Evolutionary conservation across 2,888 invertebrate genomes (phyloP), one percentile per base, ranked within the genome.

Genomic region (Phragmatobia fuliginosa): DNA sequence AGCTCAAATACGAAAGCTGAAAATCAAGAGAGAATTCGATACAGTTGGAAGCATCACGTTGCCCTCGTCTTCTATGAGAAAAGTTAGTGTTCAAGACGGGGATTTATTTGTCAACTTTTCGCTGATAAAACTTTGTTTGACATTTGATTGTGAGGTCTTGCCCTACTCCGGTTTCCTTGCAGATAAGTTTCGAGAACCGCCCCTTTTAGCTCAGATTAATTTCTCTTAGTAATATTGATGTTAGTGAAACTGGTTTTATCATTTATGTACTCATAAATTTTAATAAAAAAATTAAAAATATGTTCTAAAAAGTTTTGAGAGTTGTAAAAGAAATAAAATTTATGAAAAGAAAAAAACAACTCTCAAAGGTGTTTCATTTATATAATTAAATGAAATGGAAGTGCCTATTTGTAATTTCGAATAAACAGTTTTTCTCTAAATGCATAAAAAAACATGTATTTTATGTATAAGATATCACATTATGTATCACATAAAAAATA

Each of bases 41-140:
- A 83, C 81, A 82, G 81, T 80, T 75, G 80, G 78, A 79, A 75
- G 77, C 86, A 88, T 88, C 90, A 88, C 88, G 88, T 91, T 85
- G 80, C 85, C 78, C 82, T 84, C 86, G 87, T 85, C 82, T 82
- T 82, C 91, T 91, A 92, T 90, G 90, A 90, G 91, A 90, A 93
- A 94, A 94, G 90, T 94, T 93, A 74, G 76, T 75, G 83, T 83
- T 81, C 82, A 76, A 83, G 79, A 84, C 86, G 86, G 85, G 91
- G 90, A 93, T 94, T 94, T 94, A 94, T 94, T 94, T 94, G 93
- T 94, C 93, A 92, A 94, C 93, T 94, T 94, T 85, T 83, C 83
- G 87, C 90, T 89, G 94, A 94, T 94, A 94, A 94, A 94, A 94
- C 87, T 95, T 94, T 90, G 90, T 92, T 92, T 91, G 93, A 91